Conservation (phyloP, 1,140 invertebrate species). For the Copidosoma floridanum region DNA sequence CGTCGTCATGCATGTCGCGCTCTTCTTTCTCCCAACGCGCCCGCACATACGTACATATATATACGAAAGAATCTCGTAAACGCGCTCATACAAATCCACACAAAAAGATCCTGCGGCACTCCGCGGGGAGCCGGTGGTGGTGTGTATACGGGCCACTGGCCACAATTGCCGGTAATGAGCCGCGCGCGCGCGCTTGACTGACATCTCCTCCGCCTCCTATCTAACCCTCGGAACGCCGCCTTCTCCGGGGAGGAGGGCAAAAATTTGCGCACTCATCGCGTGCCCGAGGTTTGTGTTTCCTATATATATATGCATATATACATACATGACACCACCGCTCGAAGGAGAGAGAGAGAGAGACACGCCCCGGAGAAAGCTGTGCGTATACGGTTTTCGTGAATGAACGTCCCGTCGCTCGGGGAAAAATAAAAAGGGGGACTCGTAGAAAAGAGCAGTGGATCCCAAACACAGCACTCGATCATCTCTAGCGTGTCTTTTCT, state of each 20-base stretch:
- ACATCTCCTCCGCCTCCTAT: constrained; percentile 32
- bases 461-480: too few species aligned
- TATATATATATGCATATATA: too few species aligned
- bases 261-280: constrained; percentile 43
- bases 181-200: constrained; percentile 40
- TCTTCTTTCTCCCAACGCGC: background rate
- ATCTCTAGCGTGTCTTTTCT: too few species aligned
- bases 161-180: constrained; percentile 57
- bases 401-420: too few species aligned
- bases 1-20: constrained; percentile 46
- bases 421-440: too few species aligned
- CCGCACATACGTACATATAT: background rate
- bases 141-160: too few species aligned
- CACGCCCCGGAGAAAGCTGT: constrained; percentile 5
- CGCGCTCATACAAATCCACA: background rate
- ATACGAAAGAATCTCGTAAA: background rate
- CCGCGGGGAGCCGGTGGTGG: constrained; percentile 44
- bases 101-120: too few species aligned
- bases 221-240: too few species aligned
- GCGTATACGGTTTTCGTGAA: too few species aligned
- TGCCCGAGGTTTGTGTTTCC: background rate
- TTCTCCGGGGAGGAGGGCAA: constrained; percentile 19
- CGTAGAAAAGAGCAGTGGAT: too few species aligned
- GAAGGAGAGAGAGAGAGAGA: constrained; percentile 12
- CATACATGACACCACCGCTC: too few species aligned